Base-by-base conservation (phyloP, 1,140 invertebrate genomes). In the roundworm (Caenorhabditis elegans) region DNA sequence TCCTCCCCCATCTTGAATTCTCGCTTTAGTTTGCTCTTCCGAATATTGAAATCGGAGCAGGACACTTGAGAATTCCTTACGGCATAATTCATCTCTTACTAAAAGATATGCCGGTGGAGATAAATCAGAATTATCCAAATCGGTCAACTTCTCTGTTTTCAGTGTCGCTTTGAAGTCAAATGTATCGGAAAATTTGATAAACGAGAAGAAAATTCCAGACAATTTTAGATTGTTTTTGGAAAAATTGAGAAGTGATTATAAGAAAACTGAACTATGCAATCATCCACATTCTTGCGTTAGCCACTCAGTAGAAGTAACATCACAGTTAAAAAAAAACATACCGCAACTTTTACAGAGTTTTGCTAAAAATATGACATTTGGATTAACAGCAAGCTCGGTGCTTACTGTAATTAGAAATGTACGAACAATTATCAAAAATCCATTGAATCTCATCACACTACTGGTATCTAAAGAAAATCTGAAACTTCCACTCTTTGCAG, bases 401-500 rank as follows among this genome's bases (percentile, higher is more conserved):
- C 48, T 86, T 6, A 26, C 78, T 8, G 10, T 86, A 8, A 13
- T 86, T 17, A 47, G 51, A 48, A 82, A 79, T 17, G 13, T 82
- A 19, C 75, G 15, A 65, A 65, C 48, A 24, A 70, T 84, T 22
- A 15, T 85, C 8, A 43, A 49, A 31, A 82, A 79, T 19, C 85
- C 85, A 26, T 22, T 24, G 1, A 80, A 77, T 26, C 26, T 84
- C 5, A 31, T 84, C 10, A 75, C 24, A 26, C 43, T 51, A 46
- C 19, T 87, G 1, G 11, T 76, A 13, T 43, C 48, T 3, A 82
- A 60, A 13, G 47, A 83, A 24, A 86, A 78, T 39, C 17, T 88
- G 17, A 51, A 82, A 47, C 28, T 88, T 17, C 87, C 87, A 24
- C 28, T 85, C 8, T 88, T 88, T 53, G 76, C 83, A 22, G 87